phyloP scores from a whole-genome alignment of 1,140 invertebrate species.

The Chrysopa pallens region DNA sequence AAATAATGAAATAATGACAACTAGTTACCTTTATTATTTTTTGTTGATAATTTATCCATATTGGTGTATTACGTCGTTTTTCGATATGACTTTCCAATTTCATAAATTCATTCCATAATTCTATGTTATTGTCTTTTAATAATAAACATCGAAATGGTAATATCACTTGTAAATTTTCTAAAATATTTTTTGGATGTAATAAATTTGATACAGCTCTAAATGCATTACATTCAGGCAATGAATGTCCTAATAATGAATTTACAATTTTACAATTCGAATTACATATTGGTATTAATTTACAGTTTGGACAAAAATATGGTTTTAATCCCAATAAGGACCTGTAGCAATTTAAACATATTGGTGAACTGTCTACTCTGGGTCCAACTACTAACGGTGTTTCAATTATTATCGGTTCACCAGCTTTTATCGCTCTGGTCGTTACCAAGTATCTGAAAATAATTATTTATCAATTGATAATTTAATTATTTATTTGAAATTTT shows the following conservation, averaged over 20 bases:
- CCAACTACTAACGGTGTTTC: slow-evolving; percentile 41
- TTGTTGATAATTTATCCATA: slow-evolving; percentile 16
- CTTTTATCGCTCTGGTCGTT: slow-evolving; percentile 40
- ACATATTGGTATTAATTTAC: slow-evolving; percentile 38
- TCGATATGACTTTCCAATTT: slow-evolving; percentile 39
- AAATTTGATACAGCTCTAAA: slow-evolving; percentile 13
- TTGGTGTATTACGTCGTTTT: slow-evolving; percentile 31
- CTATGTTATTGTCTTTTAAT: slow-evolving; percentile 29
- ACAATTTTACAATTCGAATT: slow-evolving; percentile 26
- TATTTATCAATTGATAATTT: no score
- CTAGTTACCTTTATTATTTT: slow-evolving; percentile 20
- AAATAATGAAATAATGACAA: no score
- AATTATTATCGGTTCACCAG: slow-evolving; percentile 41
- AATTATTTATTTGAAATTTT: no score
- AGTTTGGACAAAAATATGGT: slow-evolving; percentile 29
- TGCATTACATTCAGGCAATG: slow-evolving; percentile 22
- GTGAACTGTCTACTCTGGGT: slow-evolving; percentile 29
- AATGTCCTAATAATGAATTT: slow-evolving; percentile 13
- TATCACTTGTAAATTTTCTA: slow-evolving; percentile 22
- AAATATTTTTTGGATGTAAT: slow-evolving; percentile 2
- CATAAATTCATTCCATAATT: slow-evolving; percentile 30
- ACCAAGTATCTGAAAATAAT: slow-evolving; percentile 27
- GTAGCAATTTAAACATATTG: slow-evolving; percentile 41
- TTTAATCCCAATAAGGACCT: slow-evolving; percentile 22
- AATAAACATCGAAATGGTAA: slow-evolving; percentile 41